These are phyloP conservation scores for Heterotis niloticus DNA, from an alignment of 2,113 vertebrate species.

Conservation along the genomic window DNA sequence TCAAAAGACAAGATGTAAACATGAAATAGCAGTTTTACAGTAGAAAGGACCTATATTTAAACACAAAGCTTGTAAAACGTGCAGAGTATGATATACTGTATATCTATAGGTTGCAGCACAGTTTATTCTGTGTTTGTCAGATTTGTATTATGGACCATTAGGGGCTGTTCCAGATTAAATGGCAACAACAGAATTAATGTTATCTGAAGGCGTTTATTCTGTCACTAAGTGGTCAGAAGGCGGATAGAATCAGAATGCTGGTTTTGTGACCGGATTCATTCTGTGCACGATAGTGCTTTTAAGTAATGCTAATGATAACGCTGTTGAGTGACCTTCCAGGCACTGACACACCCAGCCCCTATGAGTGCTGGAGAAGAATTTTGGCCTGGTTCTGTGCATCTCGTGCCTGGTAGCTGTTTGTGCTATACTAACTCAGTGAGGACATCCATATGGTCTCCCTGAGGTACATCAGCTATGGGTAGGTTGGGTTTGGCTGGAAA, in stretches of 20 bases:
- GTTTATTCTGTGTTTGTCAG: not conserved
- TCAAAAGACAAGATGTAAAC: constrained; percentile 3
- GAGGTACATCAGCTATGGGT: constrained; percentile 56
- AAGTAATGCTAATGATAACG: too few species aligned
- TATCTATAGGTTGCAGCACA: not conserved
- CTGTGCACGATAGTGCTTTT: too few species aligned
- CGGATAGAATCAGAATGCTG: too few species aligned
- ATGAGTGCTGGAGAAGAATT: too few species aligned
- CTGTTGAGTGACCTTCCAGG: too few species aligned
- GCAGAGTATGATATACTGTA: not conserved
- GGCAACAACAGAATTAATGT: not conserved
- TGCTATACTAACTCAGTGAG: constrained; percentile 51
- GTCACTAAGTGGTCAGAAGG: too few species aligned
- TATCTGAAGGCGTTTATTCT: too few species aligned
- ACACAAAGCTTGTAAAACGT: not conserved
- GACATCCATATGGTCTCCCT: constrained; percentile 53
- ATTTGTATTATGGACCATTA: not conserved
- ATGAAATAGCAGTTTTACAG: constrained; percentile 8
- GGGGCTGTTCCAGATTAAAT: not conserved
- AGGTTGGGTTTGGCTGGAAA: constrained; percentile 31
- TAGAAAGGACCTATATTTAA: constrained; percentile 5
- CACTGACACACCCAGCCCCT: too few species aligned
- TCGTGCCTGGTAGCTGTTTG: constrained; percentile 45
- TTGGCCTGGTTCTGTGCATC: constrained; percentile 31
- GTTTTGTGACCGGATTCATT: too few species aligned